Evolutionary conservation across 2,888 invertebrate genomes (phyloP).

Genomic region (Lymantria dispar): DNA sequence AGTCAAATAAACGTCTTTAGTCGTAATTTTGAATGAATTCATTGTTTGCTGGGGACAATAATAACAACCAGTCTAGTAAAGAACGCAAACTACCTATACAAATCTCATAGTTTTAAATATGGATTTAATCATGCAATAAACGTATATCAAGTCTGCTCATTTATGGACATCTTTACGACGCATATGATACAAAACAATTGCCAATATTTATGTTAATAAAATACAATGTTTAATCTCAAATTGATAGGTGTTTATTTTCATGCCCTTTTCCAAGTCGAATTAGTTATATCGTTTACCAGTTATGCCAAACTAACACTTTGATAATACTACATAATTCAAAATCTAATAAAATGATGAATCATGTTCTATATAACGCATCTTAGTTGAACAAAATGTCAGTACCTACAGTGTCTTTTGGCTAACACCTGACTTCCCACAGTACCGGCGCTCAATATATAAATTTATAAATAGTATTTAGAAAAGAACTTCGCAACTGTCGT

Average conservation of each 20-base stretch:
- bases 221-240: background rate
- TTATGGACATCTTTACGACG: too few relatives aligned
- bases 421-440: conserved; percentile 34
- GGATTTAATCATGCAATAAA: too few relatives aligned
- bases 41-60: too few relatives aligned
- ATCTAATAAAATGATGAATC: conserved; percentile 29
- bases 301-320: conserved; percentile 4
- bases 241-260: conserved; percentile 11
- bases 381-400: conserved; percentile 32
- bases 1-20: too few relatives aligned
- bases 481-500: conserved; percentile 49
- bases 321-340: conserved; percentile 15
- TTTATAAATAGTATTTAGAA: conserved; percentile 41
- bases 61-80: too few relatives aligned
- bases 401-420: conserved; percentile 36
- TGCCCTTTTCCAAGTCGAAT: conserved; percentile 5
- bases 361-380: conserved; percentile 19
- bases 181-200: too few relatives aligned
- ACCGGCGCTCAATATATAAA: conserved; percentile 18
- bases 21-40: too few relatives aligned
- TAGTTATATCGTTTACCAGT: conserved; percentile 9
- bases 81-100: too few relatives aligned
- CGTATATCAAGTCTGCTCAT: too few relatives aligned
- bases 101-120: too few relatives aligned
- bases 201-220: too few relatives aligned